Percentiles rank a stretch among this genome's conserved stretches.
These are phyloP conservation scores for Parauchenoglanis punctatus DNA, from an alignment of 2,797 vertebrate species.

Conservation along the genomic window DNA sequence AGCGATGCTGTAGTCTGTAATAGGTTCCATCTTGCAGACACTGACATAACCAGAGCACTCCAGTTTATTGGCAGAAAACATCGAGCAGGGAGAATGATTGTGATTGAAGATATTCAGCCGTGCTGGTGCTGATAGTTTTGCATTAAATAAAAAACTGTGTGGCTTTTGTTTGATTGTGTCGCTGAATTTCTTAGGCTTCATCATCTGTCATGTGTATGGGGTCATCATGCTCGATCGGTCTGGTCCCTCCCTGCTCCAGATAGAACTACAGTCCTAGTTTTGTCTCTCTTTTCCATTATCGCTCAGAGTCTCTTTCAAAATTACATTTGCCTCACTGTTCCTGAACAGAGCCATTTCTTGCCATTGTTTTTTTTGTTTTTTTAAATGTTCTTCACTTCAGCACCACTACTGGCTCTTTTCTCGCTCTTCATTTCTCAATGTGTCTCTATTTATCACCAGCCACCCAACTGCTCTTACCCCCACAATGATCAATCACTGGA, in stretches of 20 bases:
- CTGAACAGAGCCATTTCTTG: conserved; percentile 6
- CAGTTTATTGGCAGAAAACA: conserved; percentile 4
- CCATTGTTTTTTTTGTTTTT: background rate
- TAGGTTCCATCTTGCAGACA: background rate
- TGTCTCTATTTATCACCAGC: background rate
- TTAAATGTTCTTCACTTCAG: background rate
- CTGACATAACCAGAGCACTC: background rate
- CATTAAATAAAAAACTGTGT: background rate
- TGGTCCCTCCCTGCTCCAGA: background rate
- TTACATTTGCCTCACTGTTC: conserved; percentile 23
- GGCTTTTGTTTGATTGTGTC: conserved; percentile 29
- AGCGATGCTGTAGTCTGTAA: background rate
- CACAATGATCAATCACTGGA: background rate
- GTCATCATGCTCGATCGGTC: conserved; percentile 22
- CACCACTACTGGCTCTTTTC: background rate
- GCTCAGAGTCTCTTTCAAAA: conserved; percentile 16
- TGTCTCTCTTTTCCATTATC: conserved; percentile 29
- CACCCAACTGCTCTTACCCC: background rate
- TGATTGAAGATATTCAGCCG: background rate
- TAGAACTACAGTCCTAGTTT: conserved; percentile 13
- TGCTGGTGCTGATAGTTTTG: conserved; percentile 16
- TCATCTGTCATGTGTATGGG: conserved; percentile 31
- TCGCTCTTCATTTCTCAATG: background rate
- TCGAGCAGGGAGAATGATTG: background rate
- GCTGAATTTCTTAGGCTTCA: conserved; percentile 28